Base-by-base conservation (phyloP, 35 echinoderm and acorn worm genomes). In the Lytechinus variegatus region DNA sequence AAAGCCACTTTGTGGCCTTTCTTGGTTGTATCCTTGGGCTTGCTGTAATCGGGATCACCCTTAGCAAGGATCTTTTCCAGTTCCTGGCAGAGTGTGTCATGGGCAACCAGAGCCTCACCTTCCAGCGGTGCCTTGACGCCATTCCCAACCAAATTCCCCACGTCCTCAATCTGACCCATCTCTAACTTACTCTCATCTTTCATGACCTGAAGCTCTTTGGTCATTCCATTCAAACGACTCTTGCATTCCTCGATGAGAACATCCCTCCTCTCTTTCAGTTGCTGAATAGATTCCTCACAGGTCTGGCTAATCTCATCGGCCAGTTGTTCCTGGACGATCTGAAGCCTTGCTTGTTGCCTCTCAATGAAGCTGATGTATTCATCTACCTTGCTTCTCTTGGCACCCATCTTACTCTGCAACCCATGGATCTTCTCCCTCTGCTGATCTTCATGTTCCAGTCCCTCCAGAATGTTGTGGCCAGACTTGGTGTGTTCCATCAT, bases 21-120 rank as follows among this genome's bases (percentile, higher is more conserved):
- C 54, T 54, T 57, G 53, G 92, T 93, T 10, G 54, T 93, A 27
- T 13, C 52, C 92, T 24, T 27, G 5, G 92, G 92, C 53, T 55
- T 27, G 28, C 11, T 28, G 92, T 57, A 57, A 54, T 93, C 92
- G 8, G 53, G 92, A 33, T 93, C 55, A 93, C 54, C 55, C 54
- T 55, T 93, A 57, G 6, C 92, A 55, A 93, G 92, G 27, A 93
- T 93, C 53, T 93, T 54, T 55, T 93, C 92, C 92, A 93, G 53
- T 4, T 93, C 55, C 27, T 57, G 92, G 53, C 92, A 93, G n/a
- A 93, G 54, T 9, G 92, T 93, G 53, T 93, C 92, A 93, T 93
- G 92, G n/a, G 54, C 92, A 93, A 24, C 53, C 10, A 93, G 54
- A 27, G 54, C 52, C 53, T 93, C 53, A 57, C 92, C 92, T 54